Evolutionary conservation across 2,113 vertebrate species (phyloP), one percentile per base, ranked within the genome.

Genomic region (Thymallus thymallus): DNA sequence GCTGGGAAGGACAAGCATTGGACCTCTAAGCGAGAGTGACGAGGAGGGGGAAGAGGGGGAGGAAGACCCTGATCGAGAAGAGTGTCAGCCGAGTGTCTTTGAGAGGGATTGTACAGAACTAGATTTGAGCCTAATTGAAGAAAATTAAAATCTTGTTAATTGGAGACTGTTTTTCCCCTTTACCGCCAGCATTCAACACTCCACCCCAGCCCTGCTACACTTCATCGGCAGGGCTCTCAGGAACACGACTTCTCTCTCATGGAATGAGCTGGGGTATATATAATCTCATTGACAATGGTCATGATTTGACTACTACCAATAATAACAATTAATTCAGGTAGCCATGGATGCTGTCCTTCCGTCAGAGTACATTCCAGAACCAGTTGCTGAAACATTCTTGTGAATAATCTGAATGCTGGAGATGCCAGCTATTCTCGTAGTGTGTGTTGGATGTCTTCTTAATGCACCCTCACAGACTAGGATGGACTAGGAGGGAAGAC

Each of bases 31-130:
- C 81, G 96, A 96, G 91, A 96, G 95, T 3, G 95, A 96, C 73
- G 94, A 95, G 87, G 95, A 95, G 88, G 92, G 93, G 81, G 91
- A 88, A 84, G 89, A 87, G 56, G 91, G 87, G 3, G 92, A 92
- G 46, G 90, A 88, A 58, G 92, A 90, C 0, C 82, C 68, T 0
- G 90, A 91, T 45, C 90, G 89, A 0, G 93, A 92, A 55, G 93
- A 91, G 16, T 92, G 91, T 46, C 94, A 94, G 90, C 92, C 93
- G 90, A 93, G 94, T 46, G 90, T 96, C 48, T 96, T 95, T 71
- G 95, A 96, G 90, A 92, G 94, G 88, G 94, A 95, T 81, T 95
- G 95, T 88, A 94, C 93, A 87, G 95, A 95, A 91, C 92, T 95
- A 74, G 95, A 95, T 88, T 89, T 96, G 89, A 95, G 94, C 84